Evolutionary conservation across 1,140 invertebrate genomes (phyloP), one percentile per base, ranked within the genome.

Genomic region (Lepidurus apus): DNA sequence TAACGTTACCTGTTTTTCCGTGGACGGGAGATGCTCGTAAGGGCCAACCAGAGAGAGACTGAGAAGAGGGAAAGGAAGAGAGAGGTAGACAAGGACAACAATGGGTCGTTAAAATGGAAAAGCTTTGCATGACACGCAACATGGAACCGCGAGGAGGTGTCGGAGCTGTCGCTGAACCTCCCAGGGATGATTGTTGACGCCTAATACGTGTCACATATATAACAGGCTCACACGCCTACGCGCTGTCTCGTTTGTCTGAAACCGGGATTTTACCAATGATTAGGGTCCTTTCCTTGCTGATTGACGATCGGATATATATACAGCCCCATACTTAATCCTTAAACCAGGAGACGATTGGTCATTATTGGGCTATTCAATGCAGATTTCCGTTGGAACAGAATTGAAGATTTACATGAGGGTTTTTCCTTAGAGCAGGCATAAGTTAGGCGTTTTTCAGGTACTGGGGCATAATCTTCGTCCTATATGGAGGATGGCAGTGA

Each of bases 111-210:
- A 65, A 65, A 65, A 65, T 13, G 13, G 21, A 65, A 65, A 65
- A 65, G 53, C 53, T 65, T 65, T 65, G 53, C 53, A 65, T 65
- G 53, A 65, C 53, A 65, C 53, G 53, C 17, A 65, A 65, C 53
- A 65, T 65, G 13, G 53, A 17, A 65, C 53, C 53, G 17, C 53
- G 13, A 65, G 53, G 53, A 65, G 53, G 53, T 65, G 53, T 65
- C 53, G 53, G 53, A 65, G 53, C 53, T 65, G 53, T 65, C 53
- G 53, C 53, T 65, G 53, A 65, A 65, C 13, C 53, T 65, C 53
- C 13, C 53, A n/a, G 53, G 53, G 53, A 65, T 65, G 53, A 65
- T 65, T 65, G 53, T 65, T 65, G 53, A 65, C 53, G 53, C 53
- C 53, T 65, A 65, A 65, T 65, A 65, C 13, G 53, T 65, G 53